Evolutionary conservation across 2,113 vertebrate species (phyloP).

Genomic region (Otolemur garnettii): DNA sequence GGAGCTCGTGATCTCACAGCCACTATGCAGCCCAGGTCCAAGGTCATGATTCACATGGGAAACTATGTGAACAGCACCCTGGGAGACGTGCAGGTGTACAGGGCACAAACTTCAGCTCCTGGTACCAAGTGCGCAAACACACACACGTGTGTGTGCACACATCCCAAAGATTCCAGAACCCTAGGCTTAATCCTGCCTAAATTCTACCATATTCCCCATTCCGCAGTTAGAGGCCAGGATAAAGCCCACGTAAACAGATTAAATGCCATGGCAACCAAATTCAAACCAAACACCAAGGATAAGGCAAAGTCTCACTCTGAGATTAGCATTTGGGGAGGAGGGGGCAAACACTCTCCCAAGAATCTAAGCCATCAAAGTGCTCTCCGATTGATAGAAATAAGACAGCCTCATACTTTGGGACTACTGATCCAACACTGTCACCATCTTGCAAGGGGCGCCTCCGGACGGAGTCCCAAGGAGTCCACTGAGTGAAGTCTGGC

Average conservation of each 20-base stretch:
- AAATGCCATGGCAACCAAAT: conserved; percentile 62
- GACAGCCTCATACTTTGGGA: not conserved
- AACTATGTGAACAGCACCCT: not conserved
- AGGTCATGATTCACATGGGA: not conserved
- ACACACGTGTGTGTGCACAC: too few species aligned
- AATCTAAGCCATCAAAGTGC: not conserved
- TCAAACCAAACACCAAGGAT: conserved; percentile 49
- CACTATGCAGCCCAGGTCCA: not conserved
- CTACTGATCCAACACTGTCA: not conserved
- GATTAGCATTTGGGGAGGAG: not conserved
- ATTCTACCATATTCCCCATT: not conserved
- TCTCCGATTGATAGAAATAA: not conserved
- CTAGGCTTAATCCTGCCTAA: not conserved
- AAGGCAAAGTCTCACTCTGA: not conserved
- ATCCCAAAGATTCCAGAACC: not conserved
- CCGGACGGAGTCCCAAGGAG: accelerated
- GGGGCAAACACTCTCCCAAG: not conserved
- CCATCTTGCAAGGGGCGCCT: not conserved
- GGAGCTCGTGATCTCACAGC: not conserved
- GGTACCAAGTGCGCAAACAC: too few species aligned
- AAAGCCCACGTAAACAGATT: conserved; percentile 68
- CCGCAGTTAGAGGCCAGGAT: not conserved
- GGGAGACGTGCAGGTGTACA: accelerated
- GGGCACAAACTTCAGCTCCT: not conserved
- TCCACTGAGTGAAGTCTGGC: accelerated